Conservation (phyloP, 2,113 vertebrate genomes). For the Dryoscopus gambensis region DNA sequence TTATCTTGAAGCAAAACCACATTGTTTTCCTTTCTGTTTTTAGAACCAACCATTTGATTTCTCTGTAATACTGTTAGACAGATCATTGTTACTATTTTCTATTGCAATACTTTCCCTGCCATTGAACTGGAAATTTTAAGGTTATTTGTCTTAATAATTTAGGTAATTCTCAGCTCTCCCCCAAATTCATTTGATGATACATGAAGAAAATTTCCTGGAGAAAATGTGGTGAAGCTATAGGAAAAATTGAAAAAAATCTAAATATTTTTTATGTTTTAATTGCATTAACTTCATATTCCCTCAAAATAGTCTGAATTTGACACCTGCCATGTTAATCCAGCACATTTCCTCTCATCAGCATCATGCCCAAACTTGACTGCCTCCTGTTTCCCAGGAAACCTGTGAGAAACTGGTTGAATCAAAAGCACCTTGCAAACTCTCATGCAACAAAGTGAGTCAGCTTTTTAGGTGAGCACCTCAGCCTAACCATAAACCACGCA, state of each 20-base stretch:
- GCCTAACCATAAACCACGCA: background rate
- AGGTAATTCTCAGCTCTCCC: background rate
- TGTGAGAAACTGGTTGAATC: background rate
- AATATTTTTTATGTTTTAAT: background rate
- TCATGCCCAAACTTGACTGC: background rate
- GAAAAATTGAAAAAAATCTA: background rate
- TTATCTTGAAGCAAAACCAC: slow-evolving; percentile 23
- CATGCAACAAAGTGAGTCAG: background rate
- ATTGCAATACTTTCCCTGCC: background rate
- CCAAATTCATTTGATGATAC: background rate
- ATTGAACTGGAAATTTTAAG: background rate
- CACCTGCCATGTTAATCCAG: background rate
- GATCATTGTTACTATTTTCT: background rate
- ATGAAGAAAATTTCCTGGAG: background rate
- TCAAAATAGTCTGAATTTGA: background rate
- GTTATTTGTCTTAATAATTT: background rate
- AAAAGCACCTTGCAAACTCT: background rate
- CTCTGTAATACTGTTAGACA: background rate
- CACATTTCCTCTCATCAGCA: background rate
- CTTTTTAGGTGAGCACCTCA: background rate
- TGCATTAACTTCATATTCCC: background rate
- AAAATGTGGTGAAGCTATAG: background rate
- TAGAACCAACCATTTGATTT: background rate
- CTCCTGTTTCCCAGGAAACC: background rate
- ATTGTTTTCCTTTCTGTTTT: slow-evolving; percentile 40